Evolutionary conservation across 2,113 vertebrate genomes (phyloP).

Genomic region (Gnathonemus longibarbis): DNA sequence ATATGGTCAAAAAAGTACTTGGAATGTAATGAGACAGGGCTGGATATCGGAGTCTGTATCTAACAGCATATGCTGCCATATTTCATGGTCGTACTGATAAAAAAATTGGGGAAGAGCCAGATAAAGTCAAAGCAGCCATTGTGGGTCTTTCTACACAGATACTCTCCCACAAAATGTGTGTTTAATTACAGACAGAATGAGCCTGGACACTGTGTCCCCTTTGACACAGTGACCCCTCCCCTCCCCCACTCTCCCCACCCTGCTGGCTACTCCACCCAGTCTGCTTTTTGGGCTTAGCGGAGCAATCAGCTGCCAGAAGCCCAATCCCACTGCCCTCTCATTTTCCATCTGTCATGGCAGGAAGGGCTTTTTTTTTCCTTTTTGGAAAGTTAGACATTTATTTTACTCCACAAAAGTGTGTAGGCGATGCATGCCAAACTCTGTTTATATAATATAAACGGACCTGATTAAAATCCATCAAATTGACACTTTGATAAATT

Average conservation of each 20-base stretch:
- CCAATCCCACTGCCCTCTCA: neutral
- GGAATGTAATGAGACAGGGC: neutral
- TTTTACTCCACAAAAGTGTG: constrained; percentile 18
- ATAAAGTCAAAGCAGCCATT: constrained; percentile 23
- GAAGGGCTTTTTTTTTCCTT: neutral
- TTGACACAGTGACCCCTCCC: constrained; percentile 39
- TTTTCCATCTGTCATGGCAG: constrained; percentile 12
- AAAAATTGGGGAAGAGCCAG: neutral
- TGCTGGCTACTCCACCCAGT: neutral
- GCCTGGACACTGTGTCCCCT: constrained; percentile 14
- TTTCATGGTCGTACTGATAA: neutral
- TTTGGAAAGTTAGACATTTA: constrained; percentile 25
- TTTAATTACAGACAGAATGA: constrained; percentile 53
- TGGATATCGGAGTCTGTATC: neutral
- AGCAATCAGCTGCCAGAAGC: neutral
- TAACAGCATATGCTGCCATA: neutral
- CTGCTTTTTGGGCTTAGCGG: constrained; percentile 21
- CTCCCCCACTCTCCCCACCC: constrained; percentile 34
- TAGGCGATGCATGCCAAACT: constrained; percentile 10
- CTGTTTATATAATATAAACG: constrained; percentile 21
- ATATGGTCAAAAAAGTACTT: neutral
- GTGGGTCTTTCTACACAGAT: constrained; percentile 38
- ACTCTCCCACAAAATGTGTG: constrained; percentile 41
- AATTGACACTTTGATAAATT: neutral
- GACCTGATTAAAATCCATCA: neutral